These are phyloP conservation scores for Heliconius melpomene DNA, from an alignment of 1,140 invertebrate genomes.

Conservation along the genomic window DNA sequence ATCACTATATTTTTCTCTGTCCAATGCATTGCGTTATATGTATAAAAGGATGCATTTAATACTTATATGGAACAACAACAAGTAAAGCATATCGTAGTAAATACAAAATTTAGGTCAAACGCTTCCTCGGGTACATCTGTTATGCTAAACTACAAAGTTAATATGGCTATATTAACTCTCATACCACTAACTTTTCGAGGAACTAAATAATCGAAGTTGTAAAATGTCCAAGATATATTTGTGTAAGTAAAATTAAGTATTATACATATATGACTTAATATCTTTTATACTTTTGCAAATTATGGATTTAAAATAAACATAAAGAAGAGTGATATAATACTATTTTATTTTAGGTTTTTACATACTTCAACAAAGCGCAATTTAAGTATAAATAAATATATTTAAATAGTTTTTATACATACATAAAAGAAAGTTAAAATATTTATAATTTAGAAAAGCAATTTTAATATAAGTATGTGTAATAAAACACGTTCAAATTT, in stretches of 20 bases:
- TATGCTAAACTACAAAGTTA: neutral
- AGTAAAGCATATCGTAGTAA: neutral
- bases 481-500: conserved; percentile 6
- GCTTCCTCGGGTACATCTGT: neutral
- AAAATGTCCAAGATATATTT: neutral
- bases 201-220: conserved; percentile 4
- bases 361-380: too few species aligned
- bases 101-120: conserved; percentile 9
- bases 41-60: too few species aligned
- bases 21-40: too few species aligned
- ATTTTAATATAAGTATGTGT: too few species aligned
- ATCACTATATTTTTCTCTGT: too few species aligned
- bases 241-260: neutral
- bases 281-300: neutral
- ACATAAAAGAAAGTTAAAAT: too few species aligned
- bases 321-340: too few species aligned
- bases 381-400: too few species aligned
- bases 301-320: too few species aligned
- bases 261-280: neutral
- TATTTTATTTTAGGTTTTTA: too few species aligned
- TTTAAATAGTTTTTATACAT: too few species aligned
- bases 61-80: neutral
- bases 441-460: too few species aligned
- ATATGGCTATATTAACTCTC: conserved; percentile 4
- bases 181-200: neutral